Conservation (phyloP, 2,888 invertebrate genomes). For the Micropterix aruncella region DNA sequence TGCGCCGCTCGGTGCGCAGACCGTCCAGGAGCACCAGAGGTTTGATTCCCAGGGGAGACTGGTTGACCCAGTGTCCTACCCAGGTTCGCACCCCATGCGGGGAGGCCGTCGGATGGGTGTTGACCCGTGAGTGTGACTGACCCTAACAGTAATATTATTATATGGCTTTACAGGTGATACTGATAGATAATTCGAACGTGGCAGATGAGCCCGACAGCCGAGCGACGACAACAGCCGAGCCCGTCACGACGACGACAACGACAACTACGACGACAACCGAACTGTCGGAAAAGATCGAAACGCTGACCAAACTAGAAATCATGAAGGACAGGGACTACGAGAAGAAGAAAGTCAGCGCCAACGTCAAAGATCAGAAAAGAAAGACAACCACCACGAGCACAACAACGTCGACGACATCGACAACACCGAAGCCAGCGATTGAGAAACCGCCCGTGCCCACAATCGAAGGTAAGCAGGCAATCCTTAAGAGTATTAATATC, state of each 20-base stretch:
- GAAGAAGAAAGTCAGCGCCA: slow-evolving; percentile 23
- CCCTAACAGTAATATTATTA: too few species aligned
- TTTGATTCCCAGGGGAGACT: too few species aligned
- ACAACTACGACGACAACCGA: slow-evolving; percentile 3
- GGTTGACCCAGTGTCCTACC: too few species aligned
- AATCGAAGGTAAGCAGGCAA: too few species aligned
- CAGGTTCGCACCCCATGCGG: too few species aligned
- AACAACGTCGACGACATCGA: slow-evolving; percentile 8
- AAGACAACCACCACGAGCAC: slow-evolving; percentile 6
- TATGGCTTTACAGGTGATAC: too few species aligned
- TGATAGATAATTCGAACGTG: too few species aligned
- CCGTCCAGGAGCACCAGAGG: too few species aligned
- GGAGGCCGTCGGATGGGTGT: too few species aligned
- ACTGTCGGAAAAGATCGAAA: slow-evolving; percentile 6
- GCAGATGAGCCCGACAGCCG: slow-evolving; percentile 1
- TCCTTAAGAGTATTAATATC: too few species aligned
- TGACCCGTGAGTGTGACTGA: too few species aligned
- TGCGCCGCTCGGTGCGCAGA: too few species aligned
- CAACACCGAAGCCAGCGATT: slow-evolving; percentile 6
- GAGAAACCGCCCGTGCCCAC: not conserved
- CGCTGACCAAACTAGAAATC: slow-evolving; percentile 7
- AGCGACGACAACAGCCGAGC: slow-evolving; percentile 18
- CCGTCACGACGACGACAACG: slow-evolving; percentile 8
- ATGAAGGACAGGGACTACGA: slow-evolving; percentile 18
- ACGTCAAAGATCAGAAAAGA: slow-evolving; percentile 2